Conservation (phyloP, 2,113 vertebrate species). For the Pagrus major region DNA sequence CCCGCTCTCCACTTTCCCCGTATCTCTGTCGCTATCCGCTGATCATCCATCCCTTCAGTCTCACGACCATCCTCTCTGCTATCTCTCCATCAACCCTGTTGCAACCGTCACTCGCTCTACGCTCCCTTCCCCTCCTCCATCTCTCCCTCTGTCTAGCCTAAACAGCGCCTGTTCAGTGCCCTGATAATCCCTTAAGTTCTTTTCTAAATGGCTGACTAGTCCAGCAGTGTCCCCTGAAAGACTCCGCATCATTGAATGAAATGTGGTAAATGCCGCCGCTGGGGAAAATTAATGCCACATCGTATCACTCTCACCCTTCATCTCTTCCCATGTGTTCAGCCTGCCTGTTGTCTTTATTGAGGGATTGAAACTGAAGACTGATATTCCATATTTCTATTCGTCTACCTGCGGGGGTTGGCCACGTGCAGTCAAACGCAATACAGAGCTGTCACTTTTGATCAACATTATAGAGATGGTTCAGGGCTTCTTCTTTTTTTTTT, state of each 20-base stretch:
- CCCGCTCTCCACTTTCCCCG: conserved; percentile 17
- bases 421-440: conserved; percentile 68
- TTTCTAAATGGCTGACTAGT: conserved; percentile 55
- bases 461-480: conserved; percentile 69
- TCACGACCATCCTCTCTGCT: conserved; percentile 35
- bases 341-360: conserved; percentile 70
- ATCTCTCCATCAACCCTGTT: conserved; percentile 57
- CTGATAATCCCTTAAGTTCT: conserved; percentile 57
- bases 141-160: conserved; percentile 12
- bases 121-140: conserved; percentile 4
- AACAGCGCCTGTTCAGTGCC: conserved; percentile 53
- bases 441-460: conserved; percentile 83
- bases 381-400: conserved; percentile 68
- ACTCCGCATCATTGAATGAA: conserved; percentile 77
- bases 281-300: conserved; percentile 77
- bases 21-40: conserved; percentile 48
- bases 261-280: conserved; percentile 64
- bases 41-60: conserved; percentile 56
- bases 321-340: conserved; percentile 60
- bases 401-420: conserved; percentile 37
- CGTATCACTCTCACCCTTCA: conserved; percentile 64
- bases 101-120: conserved; percentile 9
- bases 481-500: not conserved
- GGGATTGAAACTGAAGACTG: conserved; percentile 69
- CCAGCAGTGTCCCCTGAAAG: conserved; percentile 67